phyloP scores from a whole-genome alignment of 2,113 vertebrate species.

The Sinocyclocheilus anshuiensis region DNA sequence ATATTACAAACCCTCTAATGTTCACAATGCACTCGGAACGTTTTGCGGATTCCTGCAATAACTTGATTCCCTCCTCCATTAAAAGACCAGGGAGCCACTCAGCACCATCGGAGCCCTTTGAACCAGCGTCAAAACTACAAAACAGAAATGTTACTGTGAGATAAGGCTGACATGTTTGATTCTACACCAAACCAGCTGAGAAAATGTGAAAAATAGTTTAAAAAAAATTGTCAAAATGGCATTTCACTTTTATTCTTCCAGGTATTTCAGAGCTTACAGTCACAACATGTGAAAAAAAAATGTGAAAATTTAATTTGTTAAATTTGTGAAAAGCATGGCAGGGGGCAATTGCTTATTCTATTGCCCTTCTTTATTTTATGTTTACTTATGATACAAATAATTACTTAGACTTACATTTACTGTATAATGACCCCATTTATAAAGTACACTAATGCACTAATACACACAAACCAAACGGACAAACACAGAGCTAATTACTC shows the following conservation, averaged over 20 bases:
- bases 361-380: neutral
- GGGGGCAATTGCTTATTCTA: neutral
- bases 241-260: neutral
- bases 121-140: neutral
- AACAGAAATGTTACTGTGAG: neutral
- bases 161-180: neutral
- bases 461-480: neutral
- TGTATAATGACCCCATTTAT: neutral
- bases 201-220: neutral
- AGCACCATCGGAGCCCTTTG: neutral
- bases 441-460: neutral
- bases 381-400: neutral
- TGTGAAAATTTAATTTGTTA: too few species aligned
- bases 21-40: constrained; percentile 15
- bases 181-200: neutral
- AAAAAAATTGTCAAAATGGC: neutral
- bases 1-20: constrained; percentile 23
- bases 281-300: neutral
- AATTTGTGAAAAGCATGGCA: neutral
- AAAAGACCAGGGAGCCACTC: constrained; percentile 1
- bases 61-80: constrained; percentile 35
- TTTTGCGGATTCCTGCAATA: constrained; percentile 9
- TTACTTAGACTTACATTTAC: neutral
- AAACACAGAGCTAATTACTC: neutral
- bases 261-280: neutral